Conservation (phyloP, 2,113 vertebrate genomes). For the Pseudorhombus dupliciocellatus region DNA sequence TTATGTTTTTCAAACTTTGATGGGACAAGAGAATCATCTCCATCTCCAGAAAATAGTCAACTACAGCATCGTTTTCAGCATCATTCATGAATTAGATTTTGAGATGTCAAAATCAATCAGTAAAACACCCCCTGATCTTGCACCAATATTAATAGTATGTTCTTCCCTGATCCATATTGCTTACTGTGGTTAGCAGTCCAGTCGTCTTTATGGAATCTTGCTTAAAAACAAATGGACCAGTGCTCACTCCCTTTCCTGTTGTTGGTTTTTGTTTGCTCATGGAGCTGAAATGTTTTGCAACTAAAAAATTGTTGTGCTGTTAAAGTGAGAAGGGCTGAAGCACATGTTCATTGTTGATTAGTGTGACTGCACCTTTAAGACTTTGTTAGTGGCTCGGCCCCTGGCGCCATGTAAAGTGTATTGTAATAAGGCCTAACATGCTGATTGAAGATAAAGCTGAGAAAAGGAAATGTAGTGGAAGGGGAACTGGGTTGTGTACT, state of each 20-base stretch:
- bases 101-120: too few species aligned
- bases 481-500: conserved; percentile 62
- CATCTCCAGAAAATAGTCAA: too few species aligned
- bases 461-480: conserved; percentile 71
- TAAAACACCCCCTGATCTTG: too few species aligned
- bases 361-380: conserved; percentile 53
- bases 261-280: background rate
- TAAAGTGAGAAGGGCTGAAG: conserved; percentile 5
- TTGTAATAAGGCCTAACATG: conserved; percentile 70
- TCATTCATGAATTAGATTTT: too few species aligned
- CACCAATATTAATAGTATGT: too few species aligned
- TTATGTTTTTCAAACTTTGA: background rate
- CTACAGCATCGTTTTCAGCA: too few species aligned
- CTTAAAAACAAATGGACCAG: too few species aligned
- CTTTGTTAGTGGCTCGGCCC: conserved; percentile 30
- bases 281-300: background rate
- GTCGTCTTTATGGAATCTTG: too few species aligned
- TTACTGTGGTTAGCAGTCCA: too few species aligned
- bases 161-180: background rate
- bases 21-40: background rate
- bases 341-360: background rate
- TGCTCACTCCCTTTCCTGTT: background rate
- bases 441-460: conserved; percentile 74
- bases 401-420: conserved; percentile 69
- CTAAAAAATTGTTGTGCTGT: background rate